Percentiles rank a stretch among this genome's conserved stretches.
Evolutionary conservation across 2,888 invertebrate species (phyloP).

Genomic region (Dasypogon diadema): DNA sequence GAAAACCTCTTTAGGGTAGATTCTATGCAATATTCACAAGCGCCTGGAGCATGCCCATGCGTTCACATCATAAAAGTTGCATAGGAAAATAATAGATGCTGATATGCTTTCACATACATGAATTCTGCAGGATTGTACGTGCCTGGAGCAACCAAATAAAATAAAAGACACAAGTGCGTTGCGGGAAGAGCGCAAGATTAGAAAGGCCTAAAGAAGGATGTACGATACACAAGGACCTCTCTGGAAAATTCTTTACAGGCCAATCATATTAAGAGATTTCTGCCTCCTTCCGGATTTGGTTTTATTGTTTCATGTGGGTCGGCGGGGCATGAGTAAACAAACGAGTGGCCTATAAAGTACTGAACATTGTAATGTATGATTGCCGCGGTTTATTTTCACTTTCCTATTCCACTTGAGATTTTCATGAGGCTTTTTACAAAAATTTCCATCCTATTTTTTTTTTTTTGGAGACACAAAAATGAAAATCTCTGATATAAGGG

Average conservation of each 20-base stretch:
- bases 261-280: slow-evolving; percentile 29
- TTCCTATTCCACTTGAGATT: slow-evolving; percentile 31
- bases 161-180: slow-evolving; percentile 6
- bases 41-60: slow-evolving; percentile 39
- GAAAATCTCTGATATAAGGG: slow-evolving; percentile 36
- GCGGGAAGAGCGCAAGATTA: not conserved
- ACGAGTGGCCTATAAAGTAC: slow-evolving; percentile 16
- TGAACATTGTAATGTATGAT: slow-evolving; percentile 20
- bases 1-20: not conserved
- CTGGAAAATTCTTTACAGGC: slow-evolving; percentile 9
- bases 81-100: slow-evolving; percentile 39
- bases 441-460: not conserved
- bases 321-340: not conserved
- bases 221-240: slow-evolving; percentile 4
- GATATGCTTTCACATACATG: slow-evolving; percentile 44
- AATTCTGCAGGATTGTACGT: slow-evolving; percentile 29
- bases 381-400: slow-evolving; percentile 38
- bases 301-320: not conserved
- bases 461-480: slow-evolving; percentile 1
- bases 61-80: slow-evolving; percentile 49
- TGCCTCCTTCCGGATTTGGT: not conserved
- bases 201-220: not conserved
- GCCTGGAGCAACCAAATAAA: slow-evolving; percentile 29
- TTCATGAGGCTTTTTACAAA: slow-evolving; percentile 25
- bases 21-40: slow-evolving; percentile 45